These are phyloP conservation scores for Bucco capensis DNA, from an alignment of 2,113 vertebrate species.

Conservation along the genomic window DNA sequence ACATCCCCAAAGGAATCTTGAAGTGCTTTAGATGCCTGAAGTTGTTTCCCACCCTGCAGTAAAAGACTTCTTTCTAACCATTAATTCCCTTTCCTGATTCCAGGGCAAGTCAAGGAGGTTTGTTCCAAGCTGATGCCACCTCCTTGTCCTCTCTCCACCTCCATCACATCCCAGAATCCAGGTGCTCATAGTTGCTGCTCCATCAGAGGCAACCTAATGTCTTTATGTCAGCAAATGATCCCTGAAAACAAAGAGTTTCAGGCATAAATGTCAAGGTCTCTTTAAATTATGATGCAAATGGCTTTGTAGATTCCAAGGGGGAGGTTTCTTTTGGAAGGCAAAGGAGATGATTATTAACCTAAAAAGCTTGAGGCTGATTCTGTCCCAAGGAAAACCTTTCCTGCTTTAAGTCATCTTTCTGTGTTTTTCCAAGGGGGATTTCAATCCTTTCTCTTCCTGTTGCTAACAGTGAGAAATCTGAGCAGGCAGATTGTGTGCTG, in stretches of 20 bases:
- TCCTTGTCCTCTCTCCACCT: background rate
- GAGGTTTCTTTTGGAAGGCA: conserved; percentile 22
- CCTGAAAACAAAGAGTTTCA: background rate
- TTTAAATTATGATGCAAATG: background rate
- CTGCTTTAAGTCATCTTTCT: background rate
- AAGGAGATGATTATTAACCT: conserved; percentile 34
- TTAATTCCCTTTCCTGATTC: background rate
- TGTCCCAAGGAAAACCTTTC: background rate
- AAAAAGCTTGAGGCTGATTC: background rate
- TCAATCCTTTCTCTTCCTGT: background rate
- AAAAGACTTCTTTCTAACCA: background rate
- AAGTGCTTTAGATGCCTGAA: background rate
- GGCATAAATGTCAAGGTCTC: background rate
- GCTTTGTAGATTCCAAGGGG: background rate
- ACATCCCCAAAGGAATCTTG: background rate
- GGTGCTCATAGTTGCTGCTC: background rate
- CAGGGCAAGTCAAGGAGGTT: background rate
- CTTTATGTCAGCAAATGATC: background rate
- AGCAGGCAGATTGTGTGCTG: background rate
- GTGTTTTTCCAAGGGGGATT: background rate
- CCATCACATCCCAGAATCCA: background rate
- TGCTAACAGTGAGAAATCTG: background rate
- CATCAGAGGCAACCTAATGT: background rate
- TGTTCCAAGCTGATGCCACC: background rate
- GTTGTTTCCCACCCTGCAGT: background rate